These are phyloP conservation scores for Triplophysa dalaica DNA, from an alignment of 2,113 vertebrate species.

Conservation along the genomic window DNA sequence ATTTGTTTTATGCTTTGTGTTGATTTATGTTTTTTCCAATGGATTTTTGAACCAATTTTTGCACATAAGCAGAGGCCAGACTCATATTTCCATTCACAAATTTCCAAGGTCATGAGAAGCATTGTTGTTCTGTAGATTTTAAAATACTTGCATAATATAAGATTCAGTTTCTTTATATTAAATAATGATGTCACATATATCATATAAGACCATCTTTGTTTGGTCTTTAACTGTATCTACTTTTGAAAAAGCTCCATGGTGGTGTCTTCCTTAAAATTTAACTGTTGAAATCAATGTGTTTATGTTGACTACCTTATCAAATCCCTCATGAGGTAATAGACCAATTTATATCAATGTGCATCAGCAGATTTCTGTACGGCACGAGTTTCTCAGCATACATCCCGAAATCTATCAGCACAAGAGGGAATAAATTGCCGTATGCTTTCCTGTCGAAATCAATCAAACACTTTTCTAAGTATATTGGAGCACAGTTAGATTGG, in stretches of 20 bases:
- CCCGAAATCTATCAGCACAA: conserved; percentile 23
- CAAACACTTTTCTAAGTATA: conserved; percentile 3
- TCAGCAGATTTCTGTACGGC: conserved; percentile 29
- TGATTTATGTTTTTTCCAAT: not conserved
- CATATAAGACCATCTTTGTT: too few species aligned
- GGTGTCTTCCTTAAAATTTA: not conserved
- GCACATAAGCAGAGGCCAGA: too few species aligned
- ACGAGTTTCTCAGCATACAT: not conserved
- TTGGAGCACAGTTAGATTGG: conserved; percentile 7
- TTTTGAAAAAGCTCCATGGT: not conserved
- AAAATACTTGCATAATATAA: not conserved
- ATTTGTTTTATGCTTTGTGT: not conserved
- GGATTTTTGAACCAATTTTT: not conserved
- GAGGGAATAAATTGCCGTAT: conserved; percentile 20
- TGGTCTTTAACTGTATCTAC: not conserved
- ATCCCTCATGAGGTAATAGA: conserved; percentile 28
- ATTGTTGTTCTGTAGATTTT: not conserved
- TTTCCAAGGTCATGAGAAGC: not conserved
- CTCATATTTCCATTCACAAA: not conserved
- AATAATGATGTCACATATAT: too few species aligned
- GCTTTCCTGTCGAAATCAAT: conserved; percentile 36
- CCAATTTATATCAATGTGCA: conserved; percentile 8
- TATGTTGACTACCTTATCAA: not conserved
- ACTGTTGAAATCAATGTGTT: not conserved
- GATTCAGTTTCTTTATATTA: not conserved